Base-by-base conservation (phyloP, 2,797 vertebrate species). In the Schizopygopsis pylzovi region DNA sequence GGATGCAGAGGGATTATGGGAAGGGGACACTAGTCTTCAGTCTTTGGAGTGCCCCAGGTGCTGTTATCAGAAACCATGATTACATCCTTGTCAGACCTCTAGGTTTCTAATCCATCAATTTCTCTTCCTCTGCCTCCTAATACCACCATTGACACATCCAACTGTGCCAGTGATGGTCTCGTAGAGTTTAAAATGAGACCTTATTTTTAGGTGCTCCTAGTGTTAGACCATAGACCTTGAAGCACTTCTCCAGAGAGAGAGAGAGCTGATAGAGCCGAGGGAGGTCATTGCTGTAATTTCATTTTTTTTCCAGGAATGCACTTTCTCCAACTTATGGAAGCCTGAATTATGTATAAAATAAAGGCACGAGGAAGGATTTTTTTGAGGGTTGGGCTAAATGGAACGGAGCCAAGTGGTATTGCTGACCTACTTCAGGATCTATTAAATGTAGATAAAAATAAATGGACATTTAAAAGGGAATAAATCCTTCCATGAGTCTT, bases 311-410 rank as follows among this genome's bases (percentile, higher is more conserved):
- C 39, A n/a, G 37, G 7, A 87, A 56, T n/a, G 75, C 63, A 56
- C 59, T 73, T 87, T 76, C 22, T 79, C 39, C 68, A 87, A 54
- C 71, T 83, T 75, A 28, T 65, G 76, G 45, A 33, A 43, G 39
- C 68, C 43, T 87, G 81, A 88, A 87, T 88, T 87, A 89, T 89
- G 79, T 85, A 90, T 88, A 59, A 83, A 33, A 39, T 77, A 86
- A 88, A 86, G 77, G 86, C 81, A 79, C 20, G 41, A 67, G 54
- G 33, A 72, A 67, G 43, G 20, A 6, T 13, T 77, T 80, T 87
- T 82, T 77, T 56, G 5, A 33, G 33, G 28, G 18, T 5, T 10
- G 68, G 28, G 67, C 75, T 70, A 39, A 80, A 22, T 25, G 65
- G 16, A 80, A 39, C 10, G 2, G 39, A 81, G 59, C 67, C 28